phyloP scores from a whole-genome alignment of 2,888 invertebrate species.

The Cheilosia vulpina region DNA sequence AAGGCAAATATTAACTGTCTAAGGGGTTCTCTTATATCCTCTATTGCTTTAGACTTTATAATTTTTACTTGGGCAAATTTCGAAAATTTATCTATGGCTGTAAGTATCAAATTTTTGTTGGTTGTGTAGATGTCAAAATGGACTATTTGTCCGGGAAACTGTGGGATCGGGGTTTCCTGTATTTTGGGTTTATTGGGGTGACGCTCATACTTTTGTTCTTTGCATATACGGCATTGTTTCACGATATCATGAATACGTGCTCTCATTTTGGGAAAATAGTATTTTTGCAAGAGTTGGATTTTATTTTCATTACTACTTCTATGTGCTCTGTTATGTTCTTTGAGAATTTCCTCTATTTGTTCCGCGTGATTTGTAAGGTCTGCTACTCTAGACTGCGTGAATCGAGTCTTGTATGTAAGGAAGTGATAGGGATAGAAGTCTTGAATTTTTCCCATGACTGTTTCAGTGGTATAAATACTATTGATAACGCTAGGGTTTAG shows the following conservation, averaged over 20 bases:
- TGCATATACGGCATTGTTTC: slow-evolving; percentile 27
- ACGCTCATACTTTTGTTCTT: too few species aligned
- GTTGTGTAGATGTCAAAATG: slow-evolving; percentile 40
- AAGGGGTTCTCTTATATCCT: slow-evolving; percentile 19
- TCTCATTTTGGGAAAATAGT: slow-evolving; percentile 23
- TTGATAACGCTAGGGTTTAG: slow-evolving; percentile 24
- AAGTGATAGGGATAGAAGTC: slow-evolving; percentile 18
- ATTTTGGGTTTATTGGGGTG: slow-evolving; percentile 35
- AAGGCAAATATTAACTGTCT: slow-evolving; percentile 30
- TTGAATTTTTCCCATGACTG: slow-evolving; percentile 24
- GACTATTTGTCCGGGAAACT: slow-evolving; percentile 30
- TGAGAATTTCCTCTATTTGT: slow-evolving; percentile 17
- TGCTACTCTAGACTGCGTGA: slow-evolving; percentile 7
- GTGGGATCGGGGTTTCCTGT: slow-evolving; percentile 35
- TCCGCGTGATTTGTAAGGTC: slow-evolving; percentile 14
- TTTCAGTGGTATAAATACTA: slow-evolving; percentile 2
- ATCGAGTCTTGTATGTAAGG: background rate
- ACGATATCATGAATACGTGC: background rate
- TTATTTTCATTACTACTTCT: slow-evolving; percentile 23
- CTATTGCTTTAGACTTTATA: slow-evolving; percentile 11
- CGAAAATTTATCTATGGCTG: slow-evolving; percentile 32
- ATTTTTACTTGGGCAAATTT: slow-evolving; percentile 17
- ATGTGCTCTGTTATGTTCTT: slow-evolving; percentile 31
- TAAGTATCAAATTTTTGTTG: background rate
- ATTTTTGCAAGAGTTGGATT: slow-evolving; percentile 15